A percentile compares a stretch with the other conserved stretches of the same genome.
Evolutionary conservation across 2,113 vertebrate genomes (phyloP).

Genomic region (Rhabdomys dilectus): DNA sequence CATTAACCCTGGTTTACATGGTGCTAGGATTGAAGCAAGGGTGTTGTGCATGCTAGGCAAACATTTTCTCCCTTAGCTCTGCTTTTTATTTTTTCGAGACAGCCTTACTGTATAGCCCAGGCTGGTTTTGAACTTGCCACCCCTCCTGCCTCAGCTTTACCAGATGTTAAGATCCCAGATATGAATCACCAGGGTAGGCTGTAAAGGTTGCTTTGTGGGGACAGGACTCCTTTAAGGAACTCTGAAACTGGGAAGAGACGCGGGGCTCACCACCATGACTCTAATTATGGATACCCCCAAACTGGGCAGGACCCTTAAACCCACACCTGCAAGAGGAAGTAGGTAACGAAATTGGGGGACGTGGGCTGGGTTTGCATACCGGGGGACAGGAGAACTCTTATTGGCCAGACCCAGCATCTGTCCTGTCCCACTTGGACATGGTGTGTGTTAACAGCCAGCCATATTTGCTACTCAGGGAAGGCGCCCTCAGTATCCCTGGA

Average conservation of each 20-base stretch:
- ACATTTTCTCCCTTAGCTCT: not conserved
- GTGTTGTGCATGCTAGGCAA: not conserved
- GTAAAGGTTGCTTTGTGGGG: not conserved
- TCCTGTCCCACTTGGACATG: accelerated
- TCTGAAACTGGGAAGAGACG: not conserved
- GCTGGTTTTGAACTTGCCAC: not conserved
- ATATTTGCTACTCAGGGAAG: not conserved
- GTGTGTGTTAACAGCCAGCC: not conserved
- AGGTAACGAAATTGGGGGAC: accelerated
- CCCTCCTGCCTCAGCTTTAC: not conserved
- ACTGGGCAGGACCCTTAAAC: not conserved
- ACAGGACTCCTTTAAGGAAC: not conserved
- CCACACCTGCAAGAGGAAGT: not conserved
- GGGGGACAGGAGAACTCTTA: not conserved
- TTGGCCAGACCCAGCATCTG: not conserved
- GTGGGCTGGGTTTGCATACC: not conserved
- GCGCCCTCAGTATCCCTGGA: accelerated
- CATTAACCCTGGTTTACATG: not conserved
- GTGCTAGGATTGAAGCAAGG: not conserved
- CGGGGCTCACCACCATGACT: not conserved
- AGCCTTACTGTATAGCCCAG: not conserved
- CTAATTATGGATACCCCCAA: not conserved
- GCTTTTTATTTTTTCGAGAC: not conserved
- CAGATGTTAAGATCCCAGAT: not conserved
- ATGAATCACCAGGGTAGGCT: too few relatives aligned